A percentile compares a stretch with the other conserved stretches of the same genome.
These are phyloP conservation scores for Emys orbicularis DNA, from an alignment of 2,797 vertebrate genomes.

Conservation along the genomic window DNA sequence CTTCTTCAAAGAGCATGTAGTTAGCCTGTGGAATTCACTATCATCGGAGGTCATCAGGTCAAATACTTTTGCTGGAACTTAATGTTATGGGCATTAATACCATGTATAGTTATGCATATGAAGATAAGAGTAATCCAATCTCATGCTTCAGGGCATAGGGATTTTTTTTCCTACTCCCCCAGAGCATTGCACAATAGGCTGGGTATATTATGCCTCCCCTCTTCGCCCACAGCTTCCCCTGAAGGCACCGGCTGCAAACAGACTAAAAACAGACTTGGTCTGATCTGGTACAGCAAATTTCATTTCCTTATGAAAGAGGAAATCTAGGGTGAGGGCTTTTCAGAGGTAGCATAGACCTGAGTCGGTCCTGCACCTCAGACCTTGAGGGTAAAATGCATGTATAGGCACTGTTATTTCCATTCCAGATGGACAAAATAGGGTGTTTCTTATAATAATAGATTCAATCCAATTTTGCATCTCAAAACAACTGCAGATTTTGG, in stretches of 20 bases:
- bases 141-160: slow-evolving; percentile 30
- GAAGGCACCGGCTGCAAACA: background rate
- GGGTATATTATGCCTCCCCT: background rate
- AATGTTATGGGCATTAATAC: slow-evolving; percentile 11
- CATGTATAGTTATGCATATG: slow-evolving; percentile 5
- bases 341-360: background rate
- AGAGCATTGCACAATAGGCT: slow-evolving; percentile 41
- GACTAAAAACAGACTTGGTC: background rate
- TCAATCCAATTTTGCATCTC: background rate
- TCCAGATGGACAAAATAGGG: background rate
- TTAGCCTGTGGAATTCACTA: slow-evolving; percentile 12
- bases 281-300: background rate
- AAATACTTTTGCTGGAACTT: slow-evolving; percentile 6
- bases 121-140: slow-evolving; percentile 49
- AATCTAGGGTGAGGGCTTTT: background rate
- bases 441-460: background rate
- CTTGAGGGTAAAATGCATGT: background rate
- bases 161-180: slow-evolving; percentile 34
- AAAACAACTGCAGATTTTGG: background rate
- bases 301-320: slow-evolving; percentile 22
- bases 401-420: background rate
- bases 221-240: background rate
- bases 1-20: background rate
- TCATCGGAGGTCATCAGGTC: background rate
- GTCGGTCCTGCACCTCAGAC: background rate